Conservation (phyloP, 2,113 vertebrate genomes). For the Cervus canadensis region DNA sequence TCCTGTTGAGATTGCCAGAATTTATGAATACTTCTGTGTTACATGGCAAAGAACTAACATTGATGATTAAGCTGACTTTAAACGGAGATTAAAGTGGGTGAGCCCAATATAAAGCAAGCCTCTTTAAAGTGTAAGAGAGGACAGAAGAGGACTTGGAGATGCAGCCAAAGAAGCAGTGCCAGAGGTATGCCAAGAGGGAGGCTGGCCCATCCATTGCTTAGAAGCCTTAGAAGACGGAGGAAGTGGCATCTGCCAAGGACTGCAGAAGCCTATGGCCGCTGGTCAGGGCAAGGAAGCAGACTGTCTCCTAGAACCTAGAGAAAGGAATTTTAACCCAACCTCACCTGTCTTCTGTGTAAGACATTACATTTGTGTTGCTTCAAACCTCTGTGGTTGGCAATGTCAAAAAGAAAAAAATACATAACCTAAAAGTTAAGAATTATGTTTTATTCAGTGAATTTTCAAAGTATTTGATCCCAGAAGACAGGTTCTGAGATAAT, state of each 20-base stretch:
- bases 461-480: not conserved
- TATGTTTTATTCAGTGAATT: not conserved
- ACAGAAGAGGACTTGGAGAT: not conserved
- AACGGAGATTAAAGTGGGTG: not conserved
- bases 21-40: not conserved
- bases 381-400: not conserved
- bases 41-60: not conserved
- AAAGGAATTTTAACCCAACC: not conserved
- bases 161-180: rapidly evolving
- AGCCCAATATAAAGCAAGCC: rapidly evolving
- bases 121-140: not conserved
- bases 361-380: not conserved
- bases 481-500: not conserved
- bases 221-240: not conserved
- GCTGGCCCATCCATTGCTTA: rapidly evolving
- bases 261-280: rapidly evolving
- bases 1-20: not conserved
- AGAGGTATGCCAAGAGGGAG: rapidly evolving
- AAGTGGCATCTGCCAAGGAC: not conserved
- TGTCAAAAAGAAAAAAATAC: not conserved
- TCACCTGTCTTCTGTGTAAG: not conserved
- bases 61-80: not conserved
- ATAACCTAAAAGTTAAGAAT: not conserved
- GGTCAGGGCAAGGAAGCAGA: not conserved
- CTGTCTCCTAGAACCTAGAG: rapidly evolving